These are phyloP conservation scores for Philhelius pedissequus DNA, from an alignment of 2,888 invertebrate genomes.

Conservation along the genomic window DNA sequence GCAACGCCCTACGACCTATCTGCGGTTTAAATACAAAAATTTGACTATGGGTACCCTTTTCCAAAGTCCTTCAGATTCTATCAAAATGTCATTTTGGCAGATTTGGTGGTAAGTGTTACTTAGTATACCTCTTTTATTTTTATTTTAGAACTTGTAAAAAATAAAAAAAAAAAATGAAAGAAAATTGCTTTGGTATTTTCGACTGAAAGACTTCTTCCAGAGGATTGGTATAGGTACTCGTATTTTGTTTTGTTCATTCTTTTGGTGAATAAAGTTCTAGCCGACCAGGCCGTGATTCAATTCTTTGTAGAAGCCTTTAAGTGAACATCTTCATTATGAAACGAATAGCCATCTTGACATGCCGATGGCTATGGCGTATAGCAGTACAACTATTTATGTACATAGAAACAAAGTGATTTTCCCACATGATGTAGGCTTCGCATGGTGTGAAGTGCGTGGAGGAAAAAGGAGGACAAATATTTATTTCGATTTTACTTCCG, in stretches of 20 bases:
- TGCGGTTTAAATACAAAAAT: not conserved
- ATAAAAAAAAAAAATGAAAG: not conserved
- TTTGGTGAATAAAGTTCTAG: constrained; percentile 15
- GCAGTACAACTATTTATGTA: not conserved
- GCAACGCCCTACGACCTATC: not conserved
- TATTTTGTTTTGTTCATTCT: not conserved
- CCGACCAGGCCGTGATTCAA: constrained; percentile 26
- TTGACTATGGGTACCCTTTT: constrained; percentile 31
- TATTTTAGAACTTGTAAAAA: constrained; percentile 32
- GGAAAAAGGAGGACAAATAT: no score
- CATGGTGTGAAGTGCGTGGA: not conserved
- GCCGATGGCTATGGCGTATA: constrained; percentile 5
- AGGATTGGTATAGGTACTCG: not conserved
- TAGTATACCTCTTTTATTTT: constrained; percentile 58
- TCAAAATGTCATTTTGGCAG: constrained; percentile 55
- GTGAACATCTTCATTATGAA: constrained; percentile 62
- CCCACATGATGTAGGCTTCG: constrained; percentile 27
- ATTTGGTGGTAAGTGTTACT: constrained; percentile 62
- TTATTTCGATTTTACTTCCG: constrained; percentile 5
- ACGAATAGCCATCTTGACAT: constrained; percentile 55
- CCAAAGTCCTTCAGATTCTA: constrained; percentile 23
- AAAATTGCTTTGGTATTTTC: constrained; percentile 31
- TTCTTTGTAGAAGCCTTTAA: constrained; percentile 41
- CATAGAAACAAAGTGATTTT: constrained; percentile 45
- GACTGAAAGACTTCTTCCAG: not conserved